Percentiles rank a stretch among this genome's conserved stretches.
phyloP scores from a whole-genome alignment of 2,797 vertebrate genomes.

The Thunnus albacares region DNA sequence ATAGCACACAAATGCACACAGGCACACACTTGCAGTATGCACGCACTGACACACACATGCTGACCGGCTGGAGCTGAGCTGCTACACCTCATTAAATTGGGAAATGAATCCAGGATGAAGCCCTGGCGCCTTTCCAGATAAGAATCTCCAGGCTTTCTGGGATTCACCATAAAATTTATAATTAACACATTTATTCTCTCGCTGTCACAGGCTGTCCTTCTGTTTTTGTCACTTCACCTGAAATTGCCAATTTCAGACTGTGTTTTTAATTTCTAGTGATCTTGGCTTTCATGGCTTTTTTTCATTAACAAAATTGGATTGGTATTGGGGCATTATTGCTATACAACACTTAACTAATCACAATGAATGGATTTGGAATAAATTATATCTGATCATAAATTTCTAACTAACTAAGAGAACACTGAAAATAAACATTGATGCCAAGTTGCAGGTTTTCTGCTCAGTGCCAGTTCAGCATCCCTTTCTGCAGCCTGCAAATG shows the following conservation, averaged over 20 bases:
- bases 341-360: neutral
- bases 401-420: constrained; percentile 18
- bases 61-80: constrained; percentile 67
- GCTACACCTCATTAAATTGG: constrained; percentile 83
- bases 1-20: constrained; percentile 45
- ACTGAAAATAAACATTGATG: constrained; percentile 33
- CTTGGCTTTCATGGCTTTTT: constrained; percentile 22
- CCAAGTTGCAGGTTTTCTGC: constrained; percentile 33
- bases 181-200: constrained; percentile 74
- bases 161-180: constrained; percentile 70
- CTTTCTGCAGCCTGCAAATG: constrained; percentile 54
- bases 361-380: constrained; percentile 7
- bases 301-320: constrained; percentile 5
- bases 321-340: constrained; percentile 4
- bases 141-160: constrained; percentile 67
- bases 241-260: constrained; percentile 21
- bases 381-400: constrained; percentile 12
- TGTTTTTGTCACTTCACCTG: constrained; percentile 28
- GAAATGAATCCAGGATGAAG: constrained; percentile 80
- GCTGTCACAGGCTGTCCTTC: constrained; percentile 46
- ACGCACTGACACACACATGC: constrained; percentile 52
- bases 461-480: constrained; percentile 16
- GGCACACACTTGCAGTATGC: constrained; percentile 28
- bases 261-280: neutral
- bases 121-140: constrained; percentile 74